A percentile compares a stretch with the other conserved stretches of the same genome.
These are phyloP conservation scores for Menidia beryllina DNA, from an alignment of 2,113 vertebrate species.

Conservation along the genomic window DNA sequence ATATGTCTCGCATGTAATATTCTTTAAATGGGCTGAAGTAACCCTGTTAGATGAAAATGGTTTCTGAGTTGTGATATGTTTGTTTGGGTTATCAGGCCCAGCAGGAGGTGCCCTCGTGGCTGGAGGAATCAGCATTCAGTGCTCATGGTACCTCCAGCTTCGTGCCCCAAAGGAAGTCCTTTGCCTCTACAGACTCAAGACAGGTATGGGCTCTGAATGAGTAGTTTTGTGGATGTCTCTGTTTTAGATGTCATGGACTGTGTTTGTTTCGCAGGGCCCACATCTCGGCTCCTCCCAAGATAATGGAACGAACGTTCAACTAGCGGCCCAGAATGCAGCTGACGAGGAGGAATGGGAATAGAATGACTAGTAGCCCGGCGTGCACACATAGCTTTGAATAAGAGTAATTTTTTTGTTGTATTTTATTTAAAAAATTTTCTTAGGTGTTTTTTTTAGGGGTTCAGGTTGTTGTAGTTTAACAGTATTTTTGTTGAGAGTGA, in stretches of 20 bases:
- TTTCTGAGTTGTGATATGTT: accelerated
- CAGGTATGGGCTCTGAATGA: conserved; percentile 76
- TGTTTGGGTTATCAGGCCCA: conserved; percentile 84
- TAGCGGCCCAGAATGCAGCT: conserved; percentile 2
- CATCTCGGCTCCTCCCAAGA: conserved; percentile 44
- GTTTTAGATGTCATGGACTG: background rate
- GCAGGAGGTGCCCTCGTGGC: conserved; percentile 92
- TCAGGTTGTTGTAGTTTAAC: background rate
- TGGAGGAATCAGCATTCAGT: conserved; percentile 87
- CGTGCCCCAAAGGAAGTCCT: conserved; percentile 61
- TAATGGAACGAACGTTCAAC: background rate
- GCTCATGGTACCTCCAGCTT: conserved; percentile 51
- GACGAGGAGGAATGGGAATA: conserved; percentile 78
- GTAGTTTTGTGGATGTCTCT: too few relatives aligned
- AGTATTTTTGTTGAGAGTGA: background rate
- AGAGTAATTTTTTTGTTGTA: too few relatives aligned
- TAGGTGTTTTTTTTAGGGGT: background rate
- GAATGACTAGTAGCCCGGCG: conserved; percentile 13
- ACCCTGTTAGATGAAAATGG: too few relatives aligned
- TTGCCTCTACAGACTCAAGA: conserved; percentile 80
- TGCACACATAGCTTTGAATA: background rate
- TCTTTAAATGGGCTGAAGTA: too few relatives aligned
- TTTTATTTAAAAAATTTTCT: too few relatives aligned
- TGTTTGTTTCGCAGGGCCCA: background rate
- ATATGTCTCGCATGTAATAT: too few relatives aligned